These are phyloP conservation scores for Cepaea nemoralis DNA, from an alignment of 1,140 invertebrate genomes.

Conservation along the genomic window DNA sequence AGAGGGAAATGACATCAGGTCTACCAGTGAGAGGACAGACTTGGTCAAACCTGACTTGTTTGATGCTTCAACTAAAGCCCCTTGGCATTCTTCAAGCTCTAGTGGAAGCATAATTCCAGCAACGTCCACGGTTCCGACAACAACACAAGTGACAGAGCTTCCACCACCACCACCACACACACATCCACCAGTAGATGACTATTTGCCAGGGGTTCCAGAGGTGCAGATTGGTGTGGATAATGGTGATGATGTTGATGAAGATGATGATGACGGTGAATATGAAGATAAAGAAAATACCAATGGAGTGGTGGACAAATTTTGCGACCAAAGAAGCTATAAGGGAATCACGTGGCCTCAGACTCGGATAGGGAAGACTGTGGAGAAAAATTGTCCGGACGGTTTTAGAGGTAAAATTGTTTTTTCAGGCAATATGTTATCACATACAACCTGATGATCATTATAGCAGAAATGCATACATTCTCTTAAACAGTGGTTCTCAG, in stretches of 20 bases:
- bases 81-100: too few species aligned
- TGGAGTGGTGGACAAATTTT: conserved; percentile 8
- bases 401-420: not conserved
- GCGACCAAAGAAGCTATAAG: not conserved
- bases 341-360: not conserved
- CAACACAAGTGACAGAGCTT: not conserved
- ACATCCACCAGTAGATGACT: not conserved
- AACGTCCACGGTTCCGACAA: not conserved
- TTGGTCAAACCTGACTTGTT: not conserved
- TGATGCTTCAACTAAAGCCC: not conserved
- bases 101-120: not conserved
- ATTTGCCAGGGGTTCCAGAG: not conserved
- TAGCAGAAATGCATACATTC: too few species aligned
- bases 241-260: not conserved
- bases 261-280: too few species aligned
- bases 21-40: not conserved
- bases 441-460: too few species aligned
- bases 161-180: not conserved
- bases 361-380: not conserved
- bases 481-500: too few species aligned
- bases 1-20: not conserved
- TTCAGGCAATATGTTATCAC: not conserved
- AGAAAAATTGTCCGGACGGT: not conserved
- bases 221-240: not conserved
- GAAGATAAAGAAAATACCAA: not conserved